Percentiles rank a stretch among this genome's conserved stretches.
Conservation (phyloP, 2,888 invertebrate species). For the Cataglyphis altisquamis region DNA sequence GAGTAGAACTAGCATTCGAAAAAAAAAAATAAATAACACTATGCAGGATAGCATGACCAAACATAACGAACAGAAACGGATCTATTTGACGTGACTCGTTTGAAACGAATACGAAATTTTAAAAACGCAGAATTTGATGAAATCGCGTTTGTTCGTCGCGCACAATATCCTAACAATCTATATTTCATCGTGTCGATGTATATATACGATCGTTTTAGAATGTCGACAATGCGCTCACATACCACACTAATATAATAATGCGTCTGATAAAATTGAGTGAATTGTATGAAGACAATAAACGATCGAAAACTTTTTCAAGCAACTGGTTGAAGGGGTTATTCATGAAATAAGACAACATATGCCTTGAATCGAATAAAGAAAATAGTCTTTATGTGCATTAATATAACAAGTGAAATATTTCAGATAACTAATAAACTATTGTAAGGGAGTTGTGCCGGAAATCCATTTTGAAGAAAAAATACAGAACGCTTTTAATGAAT, state of each 20-base stretch:
- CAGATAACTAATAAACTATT: not conserved
- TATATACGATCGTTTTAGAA: slow-evolving; percentile 33
- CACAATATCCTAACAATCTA: slow-evolving; percentile 15
- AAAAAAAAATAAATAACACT: not conserved
- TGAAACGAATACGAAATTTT: slow-evolving; percentile 8
- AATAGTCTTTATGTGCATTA: not conserved
- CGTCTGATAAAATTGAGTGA: slow-evolving; percentile 40
- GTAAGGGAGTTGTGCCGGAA: not conserved
- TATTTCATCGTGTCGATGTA: slow-evolving; percentile 8
- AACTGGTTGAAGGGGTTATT: slow-evolving; percentile 28
- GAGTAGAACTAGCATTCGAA: not conserved
- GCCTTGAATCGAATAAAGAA: not conserved
- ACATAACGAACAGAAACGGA: not conserved
- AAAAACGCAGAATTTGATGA: slow-evolving; percentile 10
- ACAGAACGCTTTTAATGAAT: not conserved
- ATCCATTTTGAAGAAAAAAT: not conserved
- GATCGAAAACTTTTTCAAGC: slow-evolving; percentile 18
- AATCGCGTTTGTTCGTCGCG: not conserved
- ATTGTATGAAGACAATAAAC: slow-evolving; percentile 52
- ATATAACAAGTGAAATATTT: not conserved
- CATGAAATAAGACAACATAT: slow-evolving; percentile 5
- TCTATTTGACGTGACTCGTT: slow-evolving; percentile 2
- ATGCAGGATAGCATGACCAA: slow-evolving; percentile 1
- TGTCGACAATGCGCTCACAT: slow-evolving; percentile 31
- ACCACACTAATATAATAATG: slow-evolving; percentile 15